These are phyloP conservation scores for Stegana nigrithorax DNA, from an alignment of 2,888 invertebrate species.

Conservation along the genomic window DNA sequence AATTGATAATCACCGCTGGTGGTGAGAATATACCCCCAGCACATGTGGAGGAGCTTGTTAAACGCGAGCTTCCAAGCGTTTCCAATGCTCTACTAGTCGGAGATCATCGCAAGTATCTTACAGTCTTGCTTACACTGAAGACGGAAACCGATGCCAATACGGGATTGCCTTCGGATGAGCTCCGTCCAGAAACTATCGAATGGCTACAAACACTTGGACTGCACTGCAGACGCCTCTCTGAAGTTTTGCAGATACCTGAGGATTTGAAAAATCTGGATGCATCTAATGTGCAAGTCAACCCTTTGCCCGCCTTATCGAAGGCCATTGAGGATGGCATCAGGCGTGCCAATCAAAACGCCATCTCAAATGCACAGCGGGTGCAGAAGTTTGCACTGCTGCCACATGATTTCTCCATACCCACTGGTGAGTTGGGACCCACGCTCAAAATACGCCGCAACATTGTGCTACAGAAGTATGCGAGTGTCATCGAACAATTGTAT, in stretches of 20 bases:
- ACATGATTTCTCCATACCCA: conserved; percentile 84
- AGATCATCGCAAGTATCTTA: conserved; percentile 86
- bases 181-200: conserved; percentile 75
- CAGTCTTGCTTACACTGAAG: conserved; percentile 85
- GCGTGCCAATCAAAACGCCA: conserved; percentile 80
- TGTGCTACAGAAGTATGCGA: conserved; percentile 80
- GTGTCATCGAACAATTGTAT: conserved; percentile 65
- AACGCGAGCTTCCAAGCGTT: conserved; percentile 78
- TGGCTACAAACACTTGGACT: conserved; percentile 78
- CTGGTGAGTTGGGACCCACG: conserved; percentile 89
- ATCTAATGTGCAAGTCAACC: conserved; percentile 67
- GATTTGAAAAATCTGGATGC: conserved; percentile 62
- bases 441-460: conserved; percentile 84
- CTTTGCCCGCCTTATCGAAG: conserved; percentile 71
- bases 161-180: conserved; percentile 77
- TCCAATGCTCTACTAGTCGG: conserved; percentile 89
- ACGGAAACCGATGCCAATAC: conserved; percentile 79
- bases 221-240: conserved; percentile 75
- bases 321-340: conserved; percentile 83
- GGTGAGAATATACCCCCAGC: conserved; percentile 93
- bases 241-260: conserved; percentile 69
- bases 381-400: conserved; percentile 89
- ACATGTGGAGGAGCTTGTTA: conserved; percentile 83
- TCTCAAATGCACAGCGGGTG: conserved; percentile 87
- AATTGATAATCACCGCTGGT: conserved; percentile 92